Base-by-base conservation (phyloP, 2,113 vertebrate genomes). In the Mus pahari region DNA sequence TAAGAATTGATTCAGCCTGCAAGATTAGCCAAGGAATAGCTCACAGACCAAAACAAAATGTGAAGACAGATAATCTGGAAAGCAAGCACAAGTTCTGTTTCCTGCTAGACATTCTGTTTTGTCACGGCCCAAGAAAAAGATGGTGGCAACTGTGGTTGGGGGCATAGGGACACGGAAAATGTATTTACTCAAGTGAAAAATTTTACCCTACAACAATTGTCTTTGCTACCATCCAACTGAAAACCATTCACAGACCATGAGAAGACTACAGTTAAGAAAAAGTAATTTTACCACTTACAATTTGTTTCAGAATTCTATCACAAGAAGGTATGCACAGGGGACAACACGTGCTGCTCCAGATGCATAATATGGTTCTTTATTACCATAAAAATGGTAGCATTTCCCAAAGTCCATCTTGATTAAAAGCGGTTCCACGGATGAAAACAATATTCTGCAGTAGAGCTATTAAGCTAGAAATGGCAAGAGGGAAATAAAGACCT, bases 21-120 rank as follows among this genome's bases (percentile, higher is more conserved):
- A 96, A 96, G 96, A 98, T 91, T 94, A 97, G 94, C 96, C 79
- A 91, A 92, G 78, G 81, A 96, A 94, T 60, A 87, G 96, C 96
- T 96, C 84, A 94, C 92, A 97, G 96, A 96, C 93, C 96, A 92
- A 97, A 98, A 92, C 95, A 96, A 91, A 95, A 94, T 26, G 48
- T 89, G 88, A 89, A 97, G 93, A 95, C 93, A 96, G 95, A 96
- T 83, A 94, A 71, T 95, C 79, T 92, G 36, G 50, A 87, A 92
- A 75, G 48, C 11, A 77, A 91, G 81, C 94, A 93, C 75, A 53
- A 91, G 39, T 83, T 90, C n/a, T 95, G 86, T 75, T 78, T 92
- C 94, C 81, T 70, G 0, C 74, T 68, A 48, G 88, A 96, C 60
- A 68, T 89, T 96, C 87, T 94, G 71, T 89, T 92, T 70, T 94